Evolutionary conservation across 2,113 vertebrate species (phyloP).

Genomic region (Bufo gargarizans): DNA sequence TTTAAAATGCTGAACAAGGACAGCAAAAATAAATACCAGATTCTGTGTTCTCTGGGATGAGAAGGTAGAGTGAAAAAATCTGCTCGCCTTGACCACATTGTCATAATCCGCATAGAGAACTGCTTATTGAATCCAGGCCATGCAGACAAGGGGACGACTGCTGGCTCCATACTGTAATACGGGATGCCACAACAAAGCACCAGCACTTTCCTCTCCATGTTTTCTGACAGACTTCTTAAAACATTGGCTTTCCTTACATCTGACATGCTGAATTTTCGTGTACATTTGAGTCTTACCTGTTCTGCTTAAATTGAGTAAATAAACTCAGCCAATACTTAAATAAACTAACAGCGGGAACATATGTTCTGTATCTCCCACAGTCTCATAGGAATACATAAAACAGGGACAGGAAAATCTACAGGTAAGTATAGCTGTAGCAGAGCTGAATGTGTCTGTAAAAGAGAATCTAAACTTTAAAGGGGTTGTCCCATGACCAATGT

Average conservation of each 20-base stretch:
- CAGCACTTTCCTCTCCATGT: conserved; percentile 79
- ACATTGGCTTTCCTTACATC: conserved; percentile 72
- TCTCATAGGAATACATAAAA: not conserved
- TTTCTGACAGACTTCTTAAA: conserved; percentile 80
- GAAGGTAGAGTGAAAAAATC: conserved; percentile 87
- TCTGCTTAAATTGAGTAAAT: conserved; percentile 39
- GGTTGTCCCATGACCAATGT: too few species aligned
- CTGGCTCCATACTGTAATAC: conserved; percentile 85
- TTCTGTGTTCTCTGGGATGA: conserved; percentile 79
- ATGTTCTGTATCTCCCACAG: not conserved
- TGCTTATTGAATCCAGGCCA: conserved; percentile 96
- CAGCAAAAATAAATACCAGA: conserved; percentile 84
- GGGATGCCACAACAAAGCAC: conserved; percentile 91
- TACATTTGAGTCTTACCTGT: conserved; percentile 48
- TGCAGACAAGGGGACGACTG: conserved; percentile 81
- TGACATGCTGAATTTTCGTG: conserved; percentile 70
- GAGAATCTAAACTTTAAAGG: not conserved
- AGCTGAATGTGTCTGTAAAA: not conserved
- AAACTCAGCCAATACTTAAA: conserved; percentile 7
- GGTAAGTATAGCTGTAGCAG: conserved; percentile 7
- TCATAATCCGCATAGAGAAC: conserved; percentile 89
- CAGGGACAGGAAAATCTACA: not conserved
- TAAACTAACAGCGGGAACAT: not conserved
- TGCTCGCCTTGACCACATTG: conserved; percentile 89
- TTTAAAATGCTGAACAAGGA: conserved; percentile 80